Evolutionary conservation across 2,113 vertebrate genomes (phyloP), one percentile per base, ranked within the genome.

Genomic region (Pheucticus melanocephalus): DNA sequence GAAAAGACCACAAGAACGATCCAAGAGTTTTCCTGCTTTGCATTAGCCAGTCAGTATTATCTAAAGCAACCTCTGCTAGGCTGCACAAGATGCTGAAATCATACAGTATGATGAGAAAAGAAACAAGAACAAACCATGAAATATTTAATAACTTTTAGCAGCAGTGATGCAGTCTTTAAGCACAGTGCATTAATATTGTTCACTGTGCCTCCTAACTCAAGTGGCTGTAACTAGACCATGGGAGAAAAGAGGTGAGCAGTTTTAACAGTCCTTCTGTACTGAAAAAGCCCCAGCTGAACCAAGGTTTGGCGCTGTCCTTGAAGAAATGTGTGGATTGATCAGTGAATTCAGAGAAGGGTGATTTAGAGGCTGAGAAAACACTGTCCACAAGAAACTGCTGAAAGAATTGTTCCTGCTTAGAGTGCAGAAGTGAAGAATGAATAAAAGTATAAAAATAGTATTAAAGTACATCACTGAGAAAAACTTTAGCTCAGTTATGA

Each of bases 111-210:
- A 69, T 77, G 18, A 76, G 45, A 86, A 89, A 89, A 91, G 65
- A 79, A 90, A 76, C 19, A 92, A 88, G 53, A 96, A 53, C 66
- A 86, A 94, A 61, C n/a, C 65, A 84, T 84, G 28, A 88, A 94
- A 95, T 71, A 88, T 95, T 95, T 92, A 92, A 68, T 86, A 78
- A 64, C 16, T 19, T 88, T 57, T 42, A n/a, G 54, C 8, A 8
- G 28, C 17, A 53, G 23, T 71, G 57, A 60, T 37, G 60, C 22
- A 82, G 28, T 45, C 37, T 40, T 84, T 75, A 68, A 68, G 48
- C 51, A 91, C 31, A 78, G 45, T 79, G 53, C 54, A 82, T 72
- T 86, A 92, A 69, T 4, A 4, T 28, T 53, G 12, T 66, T 86
- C 28, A 30, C 40, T 53, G 1, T 33, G 18, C 8, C 21, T 81